Evolutionary conservation across 2,797 vertebrate species (phyloP).

Genomic region (Stomatorhinus walkeri): DNA sequence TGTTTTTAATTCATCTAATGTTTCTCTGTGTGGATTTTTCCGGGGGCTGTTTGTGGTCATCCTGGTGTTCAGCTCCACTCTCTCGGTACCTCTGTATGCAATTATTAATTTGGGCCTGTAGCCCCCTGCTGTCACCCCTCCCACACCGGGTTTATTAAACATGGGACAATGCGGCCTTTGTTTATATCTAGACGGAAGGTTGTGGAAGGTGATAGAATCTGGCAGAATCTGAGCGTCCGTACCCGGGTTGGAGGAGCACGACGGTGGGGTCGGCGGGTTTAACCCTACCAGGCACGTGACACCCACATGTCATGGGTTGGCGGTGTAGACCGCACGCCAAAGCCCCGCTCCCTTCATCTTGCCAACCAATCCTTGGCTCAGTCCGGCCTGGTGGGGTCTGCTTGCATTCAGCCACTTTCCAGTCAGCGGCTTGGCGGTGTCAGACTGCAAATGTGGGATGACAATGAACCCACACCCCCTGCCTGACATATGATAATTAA

Average conservation of each 20-base stretch:
- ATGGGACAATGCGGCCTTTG: conserved; percentile 57
- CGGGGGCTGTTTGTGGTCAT: not conserved
- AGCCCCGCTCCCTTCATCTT: not conserved
- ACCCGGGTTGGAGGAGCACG: not conserved
- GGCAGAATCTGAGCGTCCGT: not conserved
- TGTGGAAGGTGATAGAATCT: conserved; percentile 36
- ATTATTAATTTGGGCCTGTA: not conserved
- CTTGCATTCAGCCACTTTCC: not conserved
- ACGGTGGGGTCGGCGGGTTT: not conserved
- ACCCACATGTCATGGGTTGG: not conserved
- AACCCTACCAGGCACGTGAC: not conserved
- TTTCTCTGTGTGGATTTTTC: not conserved
- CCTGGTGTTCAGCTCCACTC: not conserved
- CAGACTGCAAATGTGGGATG: not conserved
- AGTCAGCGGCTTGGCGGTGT: not conserved
- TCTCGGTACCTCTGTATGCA: not conserved
- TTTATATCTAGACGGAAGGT: conserved; percentile 52
- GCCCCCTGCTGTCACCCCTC: conserved; percentile 1
- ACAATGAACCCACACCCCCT: not conserved
- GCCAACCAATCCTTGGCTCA: not conserved
- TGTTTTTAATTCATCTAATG: not conserved
- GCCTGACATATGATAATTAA: not conserved
- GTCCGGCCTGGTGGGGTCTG: not conserved
- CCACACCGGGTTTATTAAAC: conserved; percentile 35
- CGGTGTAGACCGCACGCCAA: not conserved